These are phyloP conservation scores for Anisognathus igniventris DNA, from an alignment of 2,797 vertebrate species.

Conservation along the genomic window DNA sequence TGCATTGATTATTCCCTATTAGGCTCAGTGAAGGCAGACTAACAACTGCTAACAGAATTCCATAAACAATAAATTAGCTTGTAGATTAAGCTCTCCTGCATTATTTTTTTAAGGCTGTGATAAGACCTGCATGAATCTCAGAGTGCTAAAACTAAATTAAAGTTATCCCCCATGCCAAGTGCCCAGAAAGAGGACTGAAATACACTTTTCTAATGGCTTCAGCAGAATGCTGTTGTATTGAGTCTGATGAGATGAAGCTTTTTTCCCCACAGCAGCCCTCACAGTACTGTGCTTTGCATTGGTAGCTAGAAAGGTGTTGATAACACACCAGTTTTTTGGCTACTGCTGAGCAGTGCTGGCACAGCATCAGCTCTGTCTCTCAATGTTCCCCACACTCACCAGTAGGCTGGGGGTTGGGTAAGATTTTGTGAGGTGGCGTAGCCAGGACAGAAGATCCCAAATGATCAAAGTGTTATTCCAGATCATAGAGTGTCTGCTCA, in stretches of 20 bases:
- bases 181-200: neutral
- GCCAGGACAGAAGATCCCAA: neutral
- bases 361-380: neutral
- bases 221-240: neutral
- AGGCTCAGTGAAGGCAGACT: slow-evolving; percentile 1
- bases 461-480: neutral
- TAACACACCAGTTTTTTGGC: neutral
- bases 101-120: neutral
- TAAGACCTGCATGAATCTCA: neutral
- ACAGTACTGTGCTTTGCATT: neutral
- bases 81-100: neutral
- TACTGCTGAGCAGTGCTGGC: neutral
- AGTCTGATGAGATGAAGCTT: neutral
- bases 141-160: slow-evolving; percentile 35
- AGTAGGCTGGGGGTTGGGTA: neutral
- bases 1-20: neutral
- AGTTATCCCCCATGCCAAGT: neutral
- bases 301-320: neutral
- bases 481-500: neutral
- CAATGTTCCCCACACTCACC: neutral
- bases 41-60: slow-evolving; percentile 33
- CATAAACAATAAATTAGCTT: slow-evolving; percentile 50
- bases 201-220: neutral
- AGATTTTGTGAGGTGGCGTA: neutral
- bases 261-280: neutral